Evolutionary conservation across 1,140 invertebrate species (phyloP), one percentile per base, ranked within the genome.

Genomic region (Drosophila azteca): DNA sequence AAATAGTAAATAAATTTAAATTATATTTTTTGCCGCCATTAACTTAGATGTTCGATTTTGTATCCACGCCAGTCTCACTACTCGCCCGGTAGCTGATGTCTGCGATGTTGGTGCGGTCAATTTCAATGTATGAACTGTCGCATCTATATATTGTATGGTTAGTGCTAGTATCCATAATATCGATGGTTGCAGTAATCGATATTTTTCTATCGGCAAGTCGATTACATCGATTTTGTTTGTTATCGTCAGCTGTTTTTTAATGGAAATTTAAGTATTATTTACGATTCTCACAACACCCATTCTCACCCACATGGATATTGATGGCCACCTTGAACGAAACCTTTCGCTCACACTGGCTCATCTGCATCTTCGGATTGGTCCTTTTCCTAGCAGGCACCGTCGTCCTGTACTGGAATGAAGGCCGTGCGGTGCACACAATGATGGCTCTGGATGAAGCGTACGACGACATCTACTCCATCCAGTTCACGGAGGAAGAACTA

Each of bases 331-430:
- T 95, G 24, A 75, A 72, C 15, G 93, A 95, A 52, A 94, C 95
- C 79, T 94, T 95, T 66, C 93, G 93, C 77, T 87, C 93, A 66
- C 94, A 93, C 55, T 95, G 94, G 94, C 72, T 95, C 13, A 94
- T 94, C 29, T 93, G 94, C 43, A 89, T 94, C 17, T 94, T 95
- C 70, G 94, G 94, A 8, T 84, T 93, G 20, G 71, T 93, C 41
- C 90, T 95, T 26, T 94, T 94, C 90, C 81, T 92, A 26, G 91
- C 88, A 49, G 95, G 94, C 43, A 93, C 93, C 79, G 94, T 91
- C 58, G 90, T 96, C 5, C 91, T 96, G 48, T 95, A 95, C 82
- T 96, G 95, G 95, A 96, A 96, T 92, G 95, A 96, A 93, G 95
- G 95, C 13, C 93, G 93, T 89, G 95, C 95, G 1, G 95, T 96